Percentiles rank a stretch among this genome's conserved stretches.
phyloP scores from a whole-genome alignment of 2,888 invertebrate genomes.

The Liposcelis brunnea region DNA sequence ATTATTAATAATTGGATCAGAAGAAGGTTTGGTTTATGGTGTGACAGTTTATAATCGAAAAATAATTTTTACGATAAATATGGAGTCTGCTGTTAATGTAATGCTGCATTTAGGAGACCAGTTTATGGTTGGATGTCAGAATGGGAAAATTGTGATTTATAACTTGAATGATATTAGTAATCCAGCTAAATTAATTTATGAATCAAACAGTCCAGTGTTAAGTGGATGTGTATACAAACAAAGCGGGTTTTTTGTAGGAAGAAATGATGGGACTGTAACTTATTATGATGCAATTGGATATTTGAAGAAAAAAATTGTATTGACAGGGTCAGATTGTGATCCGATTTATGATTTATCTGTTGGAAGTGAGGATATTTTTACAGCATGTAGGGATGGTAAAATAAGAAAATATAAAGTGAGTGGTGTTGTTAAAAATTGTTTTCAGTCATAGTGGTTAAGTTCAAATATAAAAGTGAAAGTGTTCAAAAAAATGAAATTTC shows the following conservation, averaged over 20 bases:
- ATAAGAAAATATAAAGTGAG: constrained; percentile 44
- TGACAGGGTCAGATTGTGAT: constrained; percentile 55
- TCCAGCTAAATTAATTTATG: constrained; percentile 29
- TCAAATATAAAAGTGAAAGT: too few species aligned
- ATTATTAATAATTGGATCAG: constrained; percentile 40
- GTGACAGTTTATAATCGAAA: constrained; percentile 37
- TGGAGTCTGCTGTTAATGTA: constrained; percentile 38
- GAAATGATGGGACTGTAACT: constrained; percentile 46
- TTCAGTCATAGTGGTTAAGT: neutral
- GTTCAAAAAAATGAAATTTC: constrained; percentile 4
- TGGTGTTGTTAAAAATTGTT: constrained; percentile 27
- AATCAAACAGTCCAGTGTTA: constrained; percentile 38
- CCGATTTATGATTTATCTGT: constrained; percentile 43
- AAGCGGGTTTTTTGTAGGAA: constrained; percentile 35
- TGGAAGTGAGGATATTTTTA: constrained; percentile 38
- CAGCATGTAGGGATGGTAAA: constrained; percentile 42
- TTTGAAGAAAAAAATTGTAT: constrained; percentile 28
- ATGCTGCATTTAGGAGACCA: constrained; percentile 31
- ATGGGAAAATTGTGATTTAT: constrained; percentile 27
- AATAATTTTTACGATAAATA: constrained; percentile 26
- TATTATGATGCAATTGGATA: constrained; percentile 24
- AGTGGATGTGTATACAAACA: constrained; percentile 31
- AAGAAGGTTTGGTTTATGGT: constrained; percentile 37
- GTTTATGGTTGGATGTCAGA: constrained; percentile 38
- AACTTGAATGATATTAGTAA: constrained; percentile 23